Evolutionary conservation across 92 coral and sea anemone genomes (phyloP), one percentile per base, ranked within the genome.

Genomic region (Diadumene lineata): DNA sequence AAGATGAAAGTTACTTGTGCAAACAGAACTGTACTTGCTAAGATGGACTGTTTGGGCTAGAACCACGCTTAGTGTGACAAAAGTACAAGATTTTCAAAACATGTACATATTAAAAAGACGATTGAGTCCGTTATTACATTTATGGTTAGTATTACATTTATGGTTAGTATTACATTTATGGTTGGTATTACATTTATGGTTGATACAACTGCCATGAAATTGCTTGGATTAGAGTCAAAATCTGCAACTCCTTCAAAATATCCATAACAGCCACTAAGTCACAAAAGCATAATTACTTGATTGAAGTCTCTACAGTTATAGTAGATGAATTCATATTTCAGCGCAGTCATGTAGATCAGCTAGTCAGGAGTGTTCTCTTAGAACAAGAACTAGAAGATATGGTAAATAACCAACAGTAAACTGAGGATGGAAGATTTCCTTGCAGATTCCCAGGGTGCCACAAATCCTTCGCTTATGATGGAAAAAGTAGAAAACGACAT

Each of bases 401-500:
- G 19, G 0, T 15, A 25, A 73, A 72, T 11, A 11, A 63, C 1
- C 87, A 81, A 72, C 23, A 67, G 44, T 74, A 81, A 1, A 86
- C 86, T 43, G 51, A 18, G 11, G 91, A 82, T 53, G 87, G 86
- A 26, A 57, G 86, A 56, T 86, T 86, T 61, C 86, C 86, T 9
- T 86, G 90, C 23, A 81, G 90, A 43, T 81, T 86, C 58, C 68
- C 34, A 55, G 90, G 91, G 26, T 86, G 91, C 53, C 23, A 50
- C 33, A 31, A 0, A 4, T 75, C 90, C 26, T 86, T 86, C 66
- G 61, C 46, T 23, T 86, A 68, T 57, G 75, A 86, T 72, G 91
- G 87, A 2, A 86, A 81, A 56, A 86, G 84, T 68, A 15, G 84
- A 51, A 81, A 75, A 32, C 70, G 61, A 13, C 90, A 86, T 81